phyloP scores from a whole-genome alignment of 1,140 invertebrate species.

The Wasmannia auropunctata region DNA sequence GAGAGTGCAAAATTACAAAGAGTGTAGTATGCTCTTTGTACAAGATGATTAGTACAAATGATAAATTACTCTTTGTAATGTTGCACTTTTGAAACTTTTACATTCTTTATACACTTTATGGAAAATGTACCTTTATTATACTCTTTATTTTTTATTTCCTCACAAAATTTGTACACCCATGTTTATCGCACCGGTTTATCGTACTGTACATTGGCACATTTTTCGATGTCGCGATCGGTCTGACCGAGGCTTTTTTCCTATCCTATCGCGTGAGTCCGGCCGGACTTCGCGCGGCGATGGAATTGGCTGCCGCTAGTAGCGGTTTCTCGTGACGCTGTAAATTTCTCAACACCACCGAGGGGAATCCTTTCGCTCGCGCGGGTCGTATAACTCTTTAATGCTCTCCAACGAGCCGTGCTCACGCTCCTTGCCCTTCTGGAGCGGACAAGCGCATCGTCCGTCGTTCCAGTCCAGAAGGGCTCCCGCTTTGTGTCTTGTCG shows the following conservation, averaged over 20 bases:
- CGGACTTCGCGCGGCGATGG: background rate
- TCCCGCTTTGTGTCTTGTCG: constrained; percentile 34
- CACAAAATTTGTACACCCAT: too few species aligned
- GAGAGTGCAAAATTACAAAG: too few species aligned
- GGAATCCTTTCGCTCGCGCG: constrained; percentile 24
- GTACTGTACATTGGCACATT: constrained; percentile 9
- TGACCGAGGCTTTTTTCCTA: constrained; percentile 16
- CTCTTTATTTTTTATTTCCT: too few species aligned
- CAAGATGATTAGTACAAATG: too few species aligned
- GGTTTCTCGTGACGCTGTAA: constrained; percentile 26
- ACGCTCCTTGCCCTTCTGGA: constrained; percentile 27
- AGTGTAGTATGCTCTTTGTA: too few species aligned
- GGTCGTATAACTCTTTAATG: constrained; percentile 54
- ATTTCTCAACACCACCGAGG: constrained; percentile 34
- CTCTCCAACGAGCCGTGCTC: constrained; percentile 42
- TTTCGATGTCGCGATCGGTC: constrained; percentile 8
- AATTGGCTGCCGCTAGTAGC: constrained; percentile 19
- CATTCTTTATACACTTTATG: too few species aligned
- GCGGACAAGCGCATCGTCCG: constrained; percentile 17
- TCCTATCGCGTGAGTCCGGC: background rate
- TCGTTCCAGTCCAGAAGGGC: constrained; percentile 31
- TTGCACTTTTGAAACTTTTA: too few species aligned
- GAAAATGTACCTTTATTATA: too few species aligned
- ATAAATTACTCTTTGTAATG: too few species aligned
- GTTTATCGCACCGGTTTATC: background rate